Evolutionary conservation across 2,113 vertebrate species (phyloP), one percentile per base, ranked within the genome.

Genomic region (Hippocampus comes): DNA sequence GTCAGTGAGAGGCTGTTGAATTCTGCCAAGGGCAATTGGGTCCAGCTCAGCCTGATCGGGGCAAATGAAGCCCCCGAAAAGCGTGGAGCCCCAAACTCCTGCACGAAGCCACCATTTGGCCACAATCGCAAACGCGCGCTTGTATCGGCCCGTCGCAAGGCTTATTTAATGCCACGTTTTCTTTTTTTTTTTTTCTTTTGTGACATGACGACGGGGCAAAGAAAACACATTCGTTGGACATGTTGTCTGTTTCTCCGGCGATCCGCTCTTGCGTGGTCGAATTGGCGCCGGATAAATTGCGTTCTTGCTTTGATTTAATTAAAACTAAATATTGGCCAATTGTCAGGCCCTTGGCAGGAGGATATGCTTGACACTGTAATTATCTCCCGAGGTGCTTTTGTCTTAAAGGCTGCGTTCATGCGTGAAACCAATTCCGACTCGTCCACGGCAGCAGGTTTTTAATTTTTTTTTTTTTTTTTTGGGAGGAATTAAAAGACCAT

Each of bases 241-340:
- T 48, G 46, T 48, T 38, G 34, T 48, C 15, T 4, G 46, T 48
- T 46, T 90, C 89, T 83, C 79, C 84, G 84, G 84, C 78, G 87
- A 86, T 82, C 85, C 78, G 74, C 83, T 85, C 78, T 79, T 77
- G 80, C 34, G 59, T 18, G 18, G 34, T 86, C 82, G 84, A 80
- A 82, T 87, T 90, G 86, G 88, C 90, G 90, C 88, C 76, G 84
- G 91, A 93, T 91, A 92, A 93, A 93, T 92, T 91, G 90, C 89
- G 90, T 92, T 93, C 89, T 86, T 91, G 86, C 89, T 92, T 92
- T 93, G 91, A 93, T 93, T 93, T 93, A 93, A 93, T 93, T 93
- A 93, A 91, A 91, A 88, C 89, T 91, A 92, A 91, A 92, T 91
- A 91, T 92, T 92, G 91, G 91, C 88, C 91, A 91, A 89, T 92